These are phyloP conservation scores for Raja brachyura DNA, from an alignment of 2,113 vertebrate species.

Conservation along the genomic window DNA sequence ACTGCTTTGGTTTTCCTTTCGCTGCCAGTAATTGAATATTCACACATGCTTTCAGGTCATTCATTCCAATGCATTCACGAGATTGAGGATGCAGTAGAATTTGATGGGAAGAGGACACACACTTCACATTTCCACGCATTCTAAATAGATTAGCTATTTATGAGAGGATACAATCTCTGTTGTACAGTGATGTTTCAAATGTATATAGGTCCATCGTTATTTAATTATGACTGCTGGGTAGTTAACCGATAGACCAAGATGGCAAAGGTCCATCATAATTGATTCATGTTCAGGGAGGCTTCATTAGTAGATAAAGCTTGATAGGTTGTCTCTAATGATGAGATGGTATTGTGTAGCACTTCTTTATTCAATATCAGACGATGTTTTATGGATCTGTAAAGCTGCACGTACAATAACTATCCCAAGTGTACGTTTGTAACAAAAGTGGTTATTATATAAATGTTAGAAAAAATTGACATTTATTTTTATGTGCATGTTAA, in stretches of 20 bases:
- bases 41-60: background rate
- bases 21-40: background rate
- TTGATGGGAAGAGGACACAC: background rate
- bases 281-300: background rate
- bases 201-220: background rate
- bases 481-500: background rate
- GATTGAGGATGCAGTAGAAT: background rate
- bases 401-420: background rate
- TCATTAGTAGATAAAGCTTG: background rate
- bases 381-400: conserved; percentile 6
- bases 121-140: background rate
- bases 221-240: background rate
- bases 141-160: background rate
- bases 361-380: background rate
- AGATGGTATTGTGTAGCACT: background rate
- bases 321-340: background rate
- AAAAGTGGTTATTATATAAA: background rate
- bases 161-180: too few relatives aligned
- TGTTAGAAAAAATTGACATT: background rate
- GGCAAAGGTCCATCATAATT: background rate
- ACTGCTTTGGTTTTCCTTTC: background rate
- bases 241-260: background rate
- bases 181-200: too few relatives aligned
- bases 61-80: too few relatives aligned
- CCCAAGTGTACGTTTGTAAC: background rate